Conservation (phyloP, 2,888 invertebrate species). For the Drosophila demipolita region DNA sequence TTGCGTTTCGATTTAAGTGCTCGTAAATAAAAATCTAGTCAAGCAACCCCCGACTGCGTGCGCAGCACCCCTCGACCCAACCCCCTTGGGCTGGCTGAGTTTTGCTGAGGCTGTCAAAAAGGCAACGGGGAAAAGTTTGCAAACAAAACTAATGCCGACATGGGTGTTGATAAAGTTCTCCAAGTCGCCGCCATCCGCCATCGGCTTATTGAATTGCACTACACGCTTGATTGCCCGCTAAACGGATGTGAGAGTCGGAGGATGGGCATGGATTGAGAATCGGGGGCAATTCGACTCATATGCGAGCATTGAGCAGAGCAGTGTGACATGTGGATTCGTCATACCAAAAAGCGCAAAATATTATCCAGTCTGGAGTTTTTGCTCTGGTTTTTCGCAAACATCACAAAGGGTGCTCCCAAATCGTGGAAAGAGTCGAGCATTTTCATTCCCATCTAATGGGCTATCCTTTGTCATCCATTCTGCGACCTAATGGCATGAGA, state of each 20-base stretch:
- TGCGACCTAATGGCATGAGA: slow-evolving; percentile 68
- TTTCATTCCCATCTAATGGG: slow-evolving; percentile 63
- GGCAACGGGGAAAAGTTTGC: slow-evolving; percentile 83
- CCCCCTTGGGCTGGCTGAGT: slow-evolving; percentile 24
- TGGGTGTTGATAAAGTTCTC: slow-evolving; percentile 80
- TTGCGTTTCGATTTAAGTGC: slow-evolving; percentile 78
- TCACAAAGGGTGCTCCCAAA: slow-evolving; percentile 50
- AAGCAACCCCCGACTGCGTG: slow-evolving; percentile 48
- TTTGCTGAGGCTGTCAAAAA: slow-evolving; percentile 66
- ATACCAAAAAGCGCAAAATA: slow-evolving; percentile 77
- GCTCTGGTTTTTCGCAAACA: slow-evolving; percentile 76
- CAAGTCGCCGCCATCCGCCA: slow-evolving; percentile 42
- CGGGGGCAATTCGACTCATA: slow-evolving; percentile 48
- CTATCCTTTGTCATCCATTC: slow-evolving; percentile 53
- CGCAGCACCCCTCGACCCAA: slow-evolving; percentile 3
- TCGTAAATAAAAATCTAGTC: slow-evolving; percentile 75
- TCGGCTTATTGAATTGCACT: slow-evolving; percentile 76
- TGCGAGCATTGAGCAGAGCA: slow-evolving; percentile 21
- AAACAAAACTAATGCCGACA: slow-evolving; percentile 83
- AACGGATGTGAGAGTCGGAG: slow-evolving; percentile 62
- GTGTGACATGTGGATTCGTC: slow-evolving; percentile 75
- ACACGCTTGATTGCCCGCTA: slow-evolving; percentile 80
- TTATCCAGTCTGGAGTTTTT: slow-evolving; percentile 69
- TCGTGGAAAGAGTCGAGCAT: slow-evolving; percentile 9
- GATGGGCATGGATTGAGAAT: slow-evolving; percentile 3